Percentiles rank a stretch among this genome's conserved stretches.
These are phyloP conservation scores for Coregonus ussuriensis DNA, from an alignment of 2,797 vertebrate species.

Conservation along the genomic window DNA sequence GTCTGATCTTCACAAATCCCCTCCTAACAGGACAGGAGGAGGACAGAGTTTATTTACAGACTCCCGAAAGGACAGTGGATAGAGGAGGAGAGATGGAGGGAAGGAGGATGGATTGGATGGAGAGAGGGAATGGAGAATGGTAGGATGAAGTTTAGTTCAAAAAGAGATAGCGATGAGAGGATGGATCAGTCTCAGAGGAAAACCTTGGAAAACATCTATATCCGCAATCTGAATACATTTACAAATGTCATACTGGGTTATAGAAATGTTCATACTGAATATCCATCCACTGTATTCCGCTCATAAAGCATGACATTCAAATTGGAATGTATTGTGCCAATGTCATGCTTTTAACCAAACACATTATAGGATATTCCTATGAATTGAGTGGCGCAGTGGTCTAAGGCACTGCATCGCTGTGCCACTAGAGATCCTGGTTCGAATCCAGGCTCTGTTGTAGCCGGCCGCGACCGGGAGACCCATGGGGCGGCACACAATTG, in stretches of 20 bases:
- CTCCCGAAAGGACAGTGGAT: slow-evolving; percentile 28
- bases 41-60: slow-evolving; percentile 26
- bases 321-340: not conserved
- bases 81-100: not conserved
- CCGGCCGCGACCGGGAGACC: no score
- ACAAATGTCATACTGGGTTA: not conserved
- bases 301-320: not conserved
- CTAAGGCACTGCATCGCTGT: no score
- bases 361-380: no score
- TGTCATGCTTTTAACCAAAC: not conserved
- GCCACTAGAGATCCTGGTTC: no score
- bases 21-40: slow-evolving; percentile 24
- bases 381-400: no score
- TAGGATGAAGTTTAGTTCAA: not conserved
- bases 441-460: no score
- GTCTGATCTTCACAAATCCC: slow-evolving; percentile 31
- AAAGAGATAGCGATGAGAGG: not conserved
- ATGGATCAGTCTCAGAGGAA: not conserved
- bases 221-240: not conserved
- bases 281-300: not conserved
- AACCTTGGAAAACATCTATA: not conserved
- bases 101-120: not conserved
- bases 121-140: not conserved
- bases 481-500: no score
- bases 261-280: not conserved